These are phyloP conservation scores for Fratercula arctica DNA, from an alignment of 2,797 vertebrate genomes.

Conservation along the genomic window DNA sequence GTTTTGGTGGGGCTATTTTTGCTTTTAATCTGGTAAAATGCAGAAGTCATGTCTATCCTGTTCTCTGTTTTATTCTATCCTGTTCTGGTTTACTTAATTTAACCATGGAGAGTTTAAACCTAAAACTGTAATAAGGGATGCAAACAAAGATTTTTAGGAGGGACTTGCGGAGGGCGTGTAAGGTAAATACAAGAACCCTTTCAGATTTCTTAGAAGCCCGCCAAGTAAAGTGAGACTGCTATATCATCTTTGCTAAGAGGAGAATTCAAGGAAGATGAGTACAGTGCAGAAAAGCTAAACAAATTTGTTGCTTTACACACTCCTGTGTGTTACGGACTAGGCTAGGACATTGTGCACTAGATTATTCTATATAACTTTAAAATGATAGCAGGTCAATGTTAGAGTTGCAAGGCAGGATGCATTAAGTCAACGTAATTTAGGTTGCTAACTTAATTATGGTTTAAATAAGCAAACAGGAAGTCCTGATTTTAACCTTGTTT, in stretches of 20 bases:
- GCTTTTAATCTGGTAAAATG: not conserved
- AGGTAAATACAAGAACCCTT: not conserved
- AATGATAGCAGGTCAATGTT: not conserved
- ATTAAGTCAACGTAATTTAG: slow-evolving; percentile 44
- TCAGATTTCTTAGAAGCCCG: not conserved
- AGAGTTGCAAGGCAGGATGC: slow-evolving; percentile 33
- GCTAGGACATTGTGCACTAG: not conserved
- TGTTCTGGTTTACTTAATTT: not conserved
- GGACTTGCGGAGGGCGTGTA: not conserved
- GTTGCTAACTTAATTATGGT: slow-evolving; percentile 35
- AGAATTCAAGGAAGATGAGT: not conserved
- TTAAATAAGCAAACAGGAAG: slow-evolving; percentile 58
- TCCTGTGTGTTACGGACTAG: not conserved
- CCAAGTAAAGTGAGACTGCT: not conserved
- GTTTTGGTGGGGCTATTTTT: not conserved
- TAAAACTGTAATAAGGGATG: not conserved
- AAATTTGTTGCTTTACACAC: not conserved
- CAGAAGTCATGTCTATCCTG: not conserved
- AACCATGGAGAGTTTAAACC: not conserved
- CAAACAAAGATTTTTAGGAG: not conserved
- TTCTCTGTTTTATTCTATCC: not conserved
- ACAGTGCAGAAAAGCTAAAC: not conserved
- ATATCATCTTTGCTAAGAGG: not conserved
- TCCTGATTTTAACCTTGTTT: slow-evolving; percentile 41
- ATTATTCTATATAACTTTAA: not conserved